Conservation (phyloP, 2,113 vertebrate genomes). For the Dasyprocta punctata region DNA sequence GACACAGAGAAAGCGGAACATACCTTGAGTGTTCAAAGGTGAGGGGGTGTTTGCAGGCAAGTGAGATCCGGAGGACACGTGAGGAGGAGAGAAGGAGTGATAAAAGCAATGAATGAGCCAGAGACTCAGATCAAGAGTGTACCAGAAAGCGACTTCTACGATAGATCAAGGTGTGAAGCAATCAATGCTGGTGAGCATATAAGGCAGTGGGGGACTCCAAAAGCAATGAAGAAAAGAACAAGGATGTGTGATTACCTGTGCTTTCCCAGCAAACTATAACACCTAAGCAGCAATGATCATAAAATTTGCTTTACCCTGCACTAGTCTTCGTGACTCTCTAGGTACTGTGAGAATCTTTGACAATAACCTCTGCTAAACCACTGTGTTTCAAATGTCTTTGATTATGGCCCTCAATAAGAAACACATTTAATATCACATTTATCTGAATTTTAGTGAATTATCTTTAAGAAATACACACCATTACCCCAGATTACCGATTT, state of each 20-base stretch:
- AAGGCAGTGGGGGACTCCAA: background rate
- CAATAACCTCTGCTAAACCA: background rate
- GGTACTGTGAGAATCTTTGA: background rate
- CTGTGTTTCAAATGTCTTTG: background rate
- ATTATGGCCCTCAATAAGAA: background rate
- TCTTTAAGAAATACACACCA: background rate
- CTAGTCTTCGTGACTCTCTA: background rate
- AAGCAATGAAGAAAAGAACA: background rate
- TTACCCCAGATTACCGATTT: background rate
- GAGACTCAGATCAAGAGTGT: background rate
- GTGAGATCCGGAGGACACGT: background rate
- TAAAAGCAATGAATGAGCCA: background rate
- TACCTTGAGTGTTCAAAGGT: background rate
- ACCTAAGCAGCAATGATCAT: background rate
- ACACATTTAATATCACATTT: background rate
- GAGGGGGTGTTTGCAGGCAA: background rate
- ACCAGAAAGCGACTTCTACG: background rate
- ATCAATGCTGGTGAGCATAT: background rate
- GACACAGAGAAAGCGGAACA: background rate
- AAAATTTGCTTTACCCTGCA: background rate
- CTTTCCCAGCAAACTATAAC: background rate
- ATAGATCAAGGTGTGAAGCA: background rate
- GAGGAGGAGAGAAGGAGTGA: background rate
- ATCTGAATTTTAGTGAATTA: slow-evolving; percentile 29
- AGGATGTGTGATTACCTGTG: background rate